Percentiles rank a stretch among this genome's conserved stretches.
phyloP scores from a whole-genome alignment of 1,140 invertebrate genomes.

The Dufourea novaeangliae region DNA sequence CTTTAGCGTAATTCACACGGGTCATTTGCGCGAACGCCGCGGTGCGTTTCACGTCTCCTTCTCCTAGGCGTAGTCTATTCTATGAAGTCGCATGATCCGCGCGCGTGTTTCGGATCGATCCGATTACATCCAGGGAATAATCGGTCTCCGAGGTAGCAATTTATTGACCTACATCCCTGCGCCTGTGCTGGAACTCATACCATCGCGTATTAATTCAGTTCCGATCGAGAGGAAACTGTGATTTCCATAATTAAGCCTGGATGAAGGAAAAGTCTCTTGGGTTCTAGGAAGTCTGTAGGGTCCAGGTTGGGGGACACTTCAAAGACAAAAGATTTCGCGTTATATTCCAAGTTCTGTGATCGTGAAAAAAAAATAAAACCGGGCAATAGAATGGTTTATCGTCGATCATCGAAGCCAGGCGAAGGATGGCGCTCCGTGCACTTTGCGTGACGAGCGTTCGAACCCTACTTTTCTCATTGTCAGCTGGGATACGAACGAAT shows the following conservation, averaged over 20 bases:
- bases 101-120: slow-evolving; percentile 21
- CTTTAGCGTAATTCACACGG: slow-evolving; percentile 41
- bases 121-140: slow-evolving; percentile 27
- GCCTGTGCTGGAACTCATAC: background rate
- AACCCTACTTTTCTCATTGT: slow-evolving; percentile 53
- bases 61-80: background rate
- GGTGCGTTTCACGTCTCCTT: slow-evolving; percentile 11
- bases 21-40: slow-evolving; percentile 37
- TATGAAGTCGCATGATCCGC: background rate
- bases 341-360: background rate
- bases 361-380: background rate
- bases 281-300: no score
- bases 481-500: slow-evolving; percentile 41
- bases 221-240: background rate
- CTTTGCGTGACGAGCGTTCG: slow-evolving; percentile 46
- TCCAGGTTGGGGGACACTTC: no score
- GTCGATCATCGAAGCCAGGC: slow-evolving; percentile 16
- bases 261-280: no score
- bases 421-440: slow-evolving; percentile 7
- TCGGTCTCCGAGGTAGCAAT: slow-evolving; percentile 10
- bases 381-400: slow-evolving; percentile 33
- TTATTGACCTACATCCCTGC: slow-evolving; percentile 1
- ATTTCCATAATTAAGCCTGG: no score
- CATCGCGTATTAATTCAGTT: background rate
- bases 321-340: no score